These are phyloP conservation scores for Chaenogobius annularis DNA, from an alignment of 2,113 vertebrate species.

Conservation along the genomic window DNA sequence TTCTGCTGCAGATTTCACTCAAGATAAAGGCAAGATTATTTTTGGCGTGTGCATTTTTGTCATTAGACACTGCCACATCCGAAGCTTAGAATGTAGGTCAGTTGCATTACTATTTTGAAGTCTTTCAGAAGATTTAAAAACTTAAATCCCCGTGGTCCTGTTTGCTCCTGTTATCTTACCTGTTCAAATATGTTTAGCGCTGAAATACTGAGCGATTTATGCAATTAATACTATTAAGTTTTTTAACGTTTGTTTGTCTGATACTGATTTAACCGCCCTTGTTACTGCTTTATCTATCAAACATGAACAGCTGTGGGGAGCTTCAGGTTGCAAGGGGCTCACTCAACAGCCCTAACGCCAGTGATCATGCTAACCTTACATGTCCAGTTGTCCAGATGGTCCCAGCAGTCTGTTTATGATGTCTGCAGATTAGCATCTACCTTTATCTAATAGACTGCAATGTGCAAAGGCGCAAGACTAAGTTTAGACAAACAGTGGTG, in stretches of 20 bases:
- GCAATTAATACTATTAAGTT: background rate
- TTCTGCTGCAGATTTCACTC: background rate
- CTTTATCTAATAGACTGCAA: too few species aligned
- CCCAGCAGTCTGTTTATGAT: constrained; percentile 73
- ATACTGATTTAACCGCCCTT: background rate
- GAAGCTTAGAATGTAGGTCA: constrained; percentile 48
- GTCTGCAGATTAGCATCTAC: constrained; percentile 57
- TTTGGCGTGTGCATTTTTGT: constrained; percentile 17
- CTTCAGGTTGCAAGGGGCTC: constrained; percentile 36
- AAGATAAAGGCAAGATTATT: constrained; percentile 4
- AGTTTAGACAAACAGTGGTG: too few species aligned
- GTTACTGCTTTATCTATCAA: background rate
- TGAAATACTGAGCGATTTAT: background rate
- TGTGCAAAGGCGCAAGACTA: too few species aligned
- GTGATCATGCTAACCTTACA: too few species aligned
- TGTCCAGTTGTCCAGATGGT: constrained; percentile 82
- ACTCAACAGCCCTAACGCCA: constrained; percentile 37
- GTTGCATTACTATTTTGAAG: constrained; percentile 22
- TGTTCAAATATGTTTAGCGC: background rate
- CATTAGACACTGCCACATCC: constrained; percentile 15
- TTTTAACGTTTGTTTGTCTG: background rate
- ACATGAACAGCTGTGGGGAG: constrained; percentile 3
- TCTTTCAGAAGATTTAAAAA: background rate
- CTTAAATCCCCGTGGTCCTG: background rate
- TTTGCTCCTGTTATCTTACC: background rate